A percentile compares a stretch with the other conserved stretches of the same genome.
Evolutionary conservation across 2,113 vertebrate genomes (phyloP).

Genomic region (Lagopus leucura): DNA sequence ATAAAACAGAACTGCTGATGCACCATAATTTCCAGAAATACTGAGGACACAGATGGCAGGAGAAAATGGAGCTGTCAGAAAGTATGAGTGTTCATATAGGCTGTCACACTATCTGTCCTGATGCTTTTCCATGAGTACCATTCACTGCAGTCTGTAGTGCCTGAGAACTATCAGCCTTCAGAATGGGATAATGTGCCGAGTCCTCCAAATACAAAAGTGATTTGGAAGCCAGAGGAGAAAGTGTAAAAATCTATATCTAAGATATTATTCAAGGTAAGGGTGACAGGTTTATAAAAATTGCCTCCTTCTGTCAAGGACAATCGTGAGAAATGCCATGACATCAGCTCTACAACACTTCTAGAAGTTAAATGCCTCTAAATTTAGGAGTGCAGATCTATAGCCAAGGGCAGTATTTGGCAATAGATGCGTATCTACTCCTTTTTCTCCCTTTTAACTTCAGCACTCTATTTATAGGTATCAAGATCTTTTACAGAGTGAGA

Average conservation of each 20-base stretch:
- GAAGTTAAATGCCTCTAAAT: not conserved
- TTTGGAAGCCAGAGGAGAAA: slow-evolving; percentile 21
- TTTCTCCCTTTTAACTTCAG: not conserved
- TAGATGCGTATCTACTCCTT: not conserved
- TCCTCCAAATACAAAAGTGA: not conserved
- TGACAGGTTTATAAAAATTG: slow-evolving; percentile 29
- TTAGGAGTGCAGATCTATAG: not conserved
- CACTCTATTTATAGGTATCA: not conserved
- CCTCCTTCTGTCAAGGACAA: not conserved
- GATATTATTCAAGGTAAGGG: not conserved
- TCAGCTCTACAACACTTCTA: not conserved
- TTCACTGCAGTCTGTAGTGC: not conserved
- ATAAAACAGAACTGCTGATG: slow-evolving; percentile 69
- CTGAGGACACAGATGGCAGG: slow-evolving; percentile 34
- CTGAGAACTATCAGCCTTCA: not conserved
- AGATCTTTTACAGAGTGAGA: not conserved
- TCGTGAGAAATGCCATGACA: not conserved
- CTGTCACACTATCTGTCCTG: slow-evolving; percentile 12
- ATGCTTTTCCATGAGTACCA: not conserved
- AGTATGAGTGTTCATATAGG: slow-evolving; percentile 6
- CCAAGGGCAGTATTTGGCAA: not conserved
- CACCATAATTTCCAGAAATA: not conserved
- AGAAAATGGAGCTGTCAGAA: slow-evolving; percentile 70
- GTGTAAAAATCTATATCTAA: not conserved
- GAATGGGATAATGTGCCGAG: not conserved